Percentiles rank a stretch among this genome's conserved stretches.
These are phyloP conservation scores for Cremastobaeus sp. DNA, from an alignment of 2,888 invertebrate genomes.

Conservation along the genomic window DNA sequence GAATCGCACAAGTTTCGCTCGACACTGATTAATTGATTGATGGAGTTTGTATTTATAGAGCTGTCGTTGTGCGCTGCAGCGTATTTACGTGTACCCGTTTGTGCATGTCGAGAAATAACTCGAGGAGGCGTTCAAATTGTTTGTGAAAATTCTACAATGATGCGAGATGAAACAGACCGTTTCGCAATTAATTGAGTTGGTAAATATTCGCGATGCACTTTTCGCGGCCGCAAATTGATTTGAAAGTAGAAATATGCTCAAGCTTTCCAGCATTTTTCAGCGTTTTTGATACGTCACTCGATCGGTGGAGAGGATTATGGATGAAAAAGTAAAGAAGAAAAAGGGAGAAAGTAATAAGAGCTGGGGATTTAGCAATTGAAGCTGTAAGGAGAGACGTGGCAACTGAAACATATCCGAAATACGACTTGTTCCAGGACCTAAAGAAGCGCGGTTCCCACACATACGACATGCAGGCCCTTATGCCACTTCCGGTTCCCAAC, in stretches of 20 bases:
- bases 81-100: too few species aligned
- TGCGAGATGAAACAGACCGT: slow-evolving; percentile 21
- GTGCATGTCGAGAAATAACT: too few species aligned
- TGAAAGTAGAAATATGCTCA: slow-evolving; percentile 7
- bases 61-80: too few species aligned
- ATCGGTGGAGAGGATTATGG: not conserved
- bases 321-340: slow-evolving; percentile 22
- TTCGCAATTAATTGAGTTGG: slow-evolving; percentile 7
- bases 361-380: slow-evolving; percentile 34
- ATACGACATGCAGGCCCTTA: slow-evolving; percentile 78
- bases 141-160: slow-evolving; percentile 20
- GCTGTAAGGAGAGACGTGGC: slow-evolving; percentile 54
- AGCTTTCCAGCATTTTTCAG: too few species aligned
- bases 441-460: slow-evolving; percentile 78
- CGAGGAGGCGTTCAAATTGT: slow-evolving; percentile 7
- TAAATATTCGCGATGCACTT: slow-evolving; percentile 20
- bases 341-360: slow-evolving; percentile 10
- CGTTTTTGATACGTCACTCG: slow-evolving; percentile 34
- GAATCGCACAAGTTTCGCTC: slow-evolving; percentile 2
- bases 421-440: slow-evolving; percentile 78
- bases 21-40: too few species aligned
- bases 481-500: slow-evolving; percentile 76
- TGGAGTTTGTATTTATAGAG: too few species aligned
- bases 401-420: slow-evolving; percentile 71
- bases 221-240: slow-evolving; percentile 20